Base-by-base conservation (phyloP, 1,140 invertebrate genomes). In the Diachasma alloeum region DNA sequence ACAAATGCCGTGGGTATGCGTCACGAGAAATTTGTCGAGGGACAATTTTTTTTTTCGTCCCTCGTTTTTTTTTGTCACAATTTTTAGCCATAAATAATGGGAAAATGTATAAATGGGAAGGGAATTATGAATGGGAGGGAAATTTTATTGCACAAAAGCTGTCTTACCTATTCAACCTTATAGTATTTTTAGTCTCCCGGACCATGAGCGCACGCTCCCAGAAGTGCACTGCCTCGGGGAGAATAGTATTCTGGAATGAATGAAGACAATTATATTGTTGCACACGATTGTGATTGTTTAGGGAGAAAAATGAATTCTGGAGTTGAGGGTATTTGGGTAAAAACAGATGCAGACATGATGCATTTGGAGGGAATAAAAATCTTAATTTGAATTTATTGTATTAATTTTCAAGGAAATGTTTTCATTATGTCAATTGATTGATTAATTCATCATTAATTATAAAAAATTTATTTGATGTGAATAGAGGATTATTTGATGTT, bases 151-250 rank as follows among this genome's bases (percentile, higher is more conserved):
- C n/a, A 53, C 48, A 17, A 17, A 53, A 17, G 17, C 6, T 53
- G 48, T 53, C 48, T 92, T 89, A 97, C 97, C 96, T 93, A 88
- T 96, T 97, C 42, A 99, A 90, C 82, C 94, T 92, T 80, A 98
- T 98, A 0, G 95, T 93, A 80, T 92, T 93, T 81, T 93, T 93
- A 53, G 96, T 95, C 89, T 95, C 93, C 37, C 96, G 92, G 8
- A 98, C 97, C 92, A 94, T 95, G 37, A 99, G 90, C 0, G 97
- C 96, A 86, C 94, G 91, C 86, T 98, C 94, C 97, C 97, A 98
- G 90, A 97, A 99, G 78, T 94, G 92, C 1, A 98, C 95, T 48
- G 97, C 97, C 88, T 97, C 93, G 0, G 96, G 96, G 79, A 98
- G 88, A 78, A 98, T 95, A 46, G 95, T 96, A 82, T 96, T 94